Conservation (phyloP, 2,888 invertebrate species). For the Nemurella pictetii region DNA sequence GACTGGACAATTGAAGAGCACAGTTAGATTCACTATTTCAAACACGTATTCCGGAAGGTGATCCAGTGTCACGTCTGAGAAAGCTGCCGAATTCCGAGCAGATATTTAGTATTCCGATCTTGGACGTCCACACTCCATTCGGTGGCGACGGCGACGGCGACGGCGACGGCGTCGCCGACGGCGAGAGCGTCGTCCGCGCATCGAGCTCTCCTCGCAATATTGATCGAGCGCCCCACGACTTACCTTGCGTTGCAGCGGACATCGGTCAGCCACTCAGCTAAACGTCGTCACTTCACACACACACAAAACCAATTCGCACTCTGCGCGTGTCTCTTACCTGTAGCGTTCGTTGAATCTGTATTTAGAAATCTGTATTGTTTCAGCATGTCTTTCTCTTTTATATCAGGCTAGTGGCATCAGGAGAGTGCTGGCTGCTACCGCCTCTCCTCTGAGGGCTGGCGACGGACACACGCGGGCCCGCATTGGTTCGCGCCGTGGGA, state of each 20-base stretch:
- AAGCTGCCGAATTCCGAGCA: background rate
- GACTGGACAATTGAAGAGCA: too few species aligned
- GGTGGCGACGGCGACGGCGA: background rate
- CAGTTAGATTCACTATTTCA: too few species aligned
- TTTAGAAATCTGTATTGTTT: conserved; percentile 23
- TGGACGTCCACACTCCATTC: too few species aligned
- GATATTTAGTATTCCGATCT: background rate
- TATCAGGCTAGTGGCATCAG: conserved; percentile 24
- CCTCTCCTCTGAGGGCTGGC: conserved; percentile 14
- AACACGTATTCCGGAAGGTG: background rate
- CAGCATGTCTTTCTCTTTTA: conserved; percentile 32
- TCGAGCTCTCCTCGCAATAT: background rate
- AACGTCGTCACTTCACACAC: background rate
- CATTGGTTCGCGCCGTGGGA: conserved; percentile 26
- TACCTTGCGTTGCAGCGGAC: background rate
- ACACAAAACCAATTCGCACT: conserved; percentile 8
- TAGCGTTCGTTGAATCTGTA: conserved; percentile 11
- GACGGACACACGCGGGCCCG: background rate
- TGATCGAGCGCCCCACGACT: background rate
- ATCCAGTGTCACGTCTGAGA: background rate
- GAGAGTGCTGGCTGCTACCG: too few species aligned
- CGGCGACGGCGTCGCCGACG: too few species aligned
- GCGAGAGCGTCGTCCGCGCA: background rate
- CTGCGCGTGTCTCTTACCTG: conserved; percentile 32
- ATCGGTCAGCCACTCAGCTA: background rate